Base-by-base conservation (phyloP, 2,797 vertebrate genomes). In the Champsocephalus gunnari region DNA sequence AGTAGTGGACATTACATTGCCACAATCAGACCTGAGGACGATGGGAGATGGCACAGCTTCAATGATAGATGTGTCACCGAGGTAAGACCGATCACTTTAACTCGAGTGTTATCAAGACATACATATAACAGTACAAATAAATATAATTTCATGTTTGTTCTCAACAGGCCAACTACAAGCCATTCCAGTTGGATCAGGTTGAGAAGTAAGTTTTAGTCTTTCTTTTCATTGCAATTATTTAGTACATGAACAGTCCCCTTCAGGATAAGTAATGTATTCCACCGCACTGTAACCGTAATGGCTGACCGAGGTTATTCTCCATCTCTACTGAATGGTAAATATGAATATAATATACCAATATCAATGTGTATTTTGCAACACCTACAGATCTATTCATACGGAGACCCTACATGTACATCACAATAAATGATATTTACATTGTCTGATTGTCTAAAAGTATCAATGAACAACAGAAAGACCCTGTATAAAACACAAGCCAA, bases 1-100 rank as follows among this genome's bases (percentile, higher is more conserved):
- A 76, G 38, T 73, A 2, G 83, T 57, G 94, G 94, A 65, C 93
- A 94, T 80, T 94, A 95, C 70, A 50, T 44, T 10, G 77, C 93
- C 48, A 51, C 0, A 10, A 91, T 95, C 60, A 91, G 65, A 66
- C 64, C 84, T 0, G 58, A 68, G 71, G 77, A 88, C 3, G 71
- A 88, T 58, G 17, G 51, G 1, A 24, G 1, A 12, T 94, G 92
- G 93, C 92, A 87, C 16, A 0, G 4, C 2, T 95, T 94, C 56
- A 1, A 91, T 44, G 93, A 94, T 54, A 0, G 0, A 3, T 16
- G 0, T 0, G 90, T 95, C 53, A 43, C 4, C 11, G 0, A 4
- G 91, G 94, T 94, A 89, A 79, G 81, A 66, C 5, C 11, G n/a
- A n/a, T 38, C 49, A n/a, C 9, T 21, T 68, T 38, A 12, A n/a